Conservation (phyloP, 2,113 vertebrate genomes). For the Sinocyclocheilus maitianheensis region DNA sequence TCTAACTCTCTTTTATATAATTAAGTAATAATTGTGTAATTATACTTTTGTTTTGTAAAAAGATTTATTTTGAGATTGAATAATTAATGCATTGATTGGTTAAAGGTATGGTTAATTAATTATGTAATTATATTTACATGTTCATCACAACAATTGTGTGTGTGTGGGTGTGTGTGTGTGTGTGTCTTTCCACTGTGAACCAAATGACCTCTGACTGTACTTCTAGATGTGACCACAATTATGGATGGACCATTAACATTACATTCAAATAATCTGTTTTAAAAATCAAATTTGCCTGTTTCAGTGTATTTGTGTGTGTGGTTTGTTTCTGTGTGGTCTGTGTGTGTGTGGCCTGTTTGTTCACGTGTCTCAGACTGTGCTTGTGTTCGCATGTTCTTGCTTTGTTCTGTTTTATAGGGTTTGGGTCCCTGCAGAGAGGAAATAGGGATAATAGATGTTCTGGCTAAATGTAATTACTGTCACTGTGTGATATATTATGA, state of each 20-base stretch:
- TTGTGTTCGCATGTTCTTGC: neutral
- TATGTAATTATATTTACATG: too few relatives aligned
- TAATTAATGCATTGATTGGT: too few relatives aligned
- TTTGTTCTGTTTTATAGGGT: neutral
- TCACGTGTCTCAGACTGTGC: too few relatives aligned
- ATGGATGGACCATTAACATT: neutral
- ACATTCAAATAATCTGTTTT: neutral
- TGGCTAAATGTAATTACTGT: neutral
- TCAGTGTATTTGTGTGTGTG: too few relatives aligned
- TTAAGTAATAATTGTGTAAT: too few relatives aligned
- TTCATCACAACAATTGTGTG: too few relatives aligned
- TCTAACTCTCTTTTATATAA: too few relatives aligned
- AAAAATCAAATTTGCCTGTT: too few relatives aligned
- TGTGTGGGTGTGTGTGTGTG: neutral
- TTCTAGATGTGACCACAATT: neutral
- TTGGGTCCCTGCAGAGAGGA: neutral
- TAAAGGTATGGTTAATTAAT: too few relatives aligned
- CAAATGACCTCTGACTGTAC: neutral
- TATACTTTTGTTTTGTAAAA: too few relatives aligned
- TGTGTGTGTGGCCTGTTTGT: neutral
- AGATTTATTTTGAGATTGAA: too few relatives aligned
- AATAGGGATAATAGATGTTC: conserved; percentile 16
- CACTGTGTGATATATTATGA: neutral
- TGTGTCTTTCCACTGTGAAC: neutral
- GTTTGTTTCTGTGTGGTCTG: too few relatives aligned